Base-by-base conservation (phyloP, 2,888 invertebrate genomes). In the Cephus sareptanus region DNA sequence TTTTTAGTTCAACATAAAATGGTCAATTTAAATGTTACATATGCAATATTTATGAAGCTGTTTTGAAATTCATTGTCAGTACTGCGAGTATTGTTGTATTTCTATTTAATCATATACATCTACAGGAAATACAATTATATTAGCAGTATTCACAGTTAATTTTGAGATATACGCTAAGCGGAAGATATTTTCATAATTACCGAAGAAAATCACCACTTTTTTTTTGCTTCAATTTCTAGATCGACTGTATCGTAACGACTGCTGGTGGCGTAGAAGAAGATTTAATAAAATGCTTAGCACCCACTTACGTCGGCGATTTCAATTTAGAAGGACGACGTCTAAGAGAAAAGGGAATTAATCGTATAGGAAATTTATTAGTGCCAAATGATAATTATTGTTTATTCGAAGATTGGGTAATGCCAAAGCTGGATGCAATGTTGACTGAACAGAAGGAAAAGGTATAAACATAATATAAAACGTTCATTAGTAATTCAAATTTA, bases 201-300 rank as follows among this genome's bases (percentile, higher is more conserved):
- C 1, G 2, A 40, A 23, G 2, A 23, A 40, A 23, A 23, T 70
- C 11, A 34, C 75, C 31, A 76, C 23, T 68, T 34, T 73, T 76
- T 15, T 80, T 11, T 76, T 70, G 37, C 73, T 37, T 68, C 37
- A 70, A 31, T 69, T 37, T 68, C 35, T 77, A 96, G 94, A 95
- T 99, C 56, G 99, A 99, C 92, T 98, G 98, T 89, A 94, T 99
- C 82, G 99, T 99, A 1, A 97, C 99, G 0, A 98, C 98, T 15
- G 99, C 99, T 0, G 99, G 99, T 1, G 99, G 99, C 0, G 94
- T 99, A 0, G 99, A 99, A 92, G 99, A 99, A 92, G 99, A 99
- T 92, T 95, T 99, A 74, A 99, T 99, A 73, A 99, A 99, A 93
- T 99, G 99, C 90, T 93, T 99, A 77, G 98, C 97, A 1, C 97